phyloP scores from a whole-genome alignment of 2,888 invertebrate genomes.

The Acrobasis consociella region DNA sequence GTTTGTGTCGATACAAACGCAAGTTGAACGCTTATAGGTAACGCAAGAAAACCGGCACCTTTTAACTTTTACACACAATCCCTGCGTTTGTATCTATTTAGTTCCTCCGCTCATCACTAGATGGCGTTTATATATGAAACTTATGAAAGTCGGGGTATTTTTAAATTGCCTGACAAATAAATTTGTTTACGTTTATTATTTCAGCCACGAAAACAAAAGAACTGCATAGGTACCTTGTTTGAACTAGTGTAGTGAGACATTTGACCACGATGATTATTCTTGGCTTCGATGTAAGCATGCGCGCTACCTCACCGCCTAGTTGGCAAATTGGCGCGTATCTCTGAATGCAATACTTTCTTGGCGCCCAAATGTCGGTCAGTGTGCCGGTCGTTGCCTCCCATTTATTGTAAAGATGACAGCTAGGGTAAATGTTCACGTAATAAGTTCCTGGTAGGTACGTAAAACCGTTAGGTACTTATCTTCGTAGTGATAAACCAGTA shows the following conservation, averaged over 20 bases:
- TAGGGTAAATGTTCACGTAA: not conserved
- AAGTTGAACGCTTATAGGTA: too few species aligned
- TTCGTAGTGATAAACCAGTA: not conserved
- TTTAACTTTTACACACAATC: too few species aligned
- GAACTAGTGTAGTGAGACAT: conserved; percentile 3
- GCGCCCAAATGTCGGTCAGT: conserved; percentile 62
- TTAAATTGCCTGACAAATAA: too few species aligned
- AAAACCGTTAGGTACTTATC: not conserved
- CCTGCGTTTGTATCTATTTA: too few species aligned
- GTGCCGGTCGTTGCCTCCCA: conserved; percentile 64
- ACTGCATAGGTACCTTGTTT: not conserved
- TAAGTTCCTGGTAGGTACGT: not conserved
- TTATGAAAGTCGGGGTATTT: too few species aligned
- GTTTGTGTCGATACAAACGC: too few species aligned
- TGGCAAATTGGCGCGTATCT: conserved; percentile 39
- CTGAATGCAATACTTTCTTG: conserved; percentile 41
- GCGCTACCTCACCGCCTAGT: conserved; percentile 25
- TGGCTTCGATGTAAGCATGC: conserved; percentile 33
- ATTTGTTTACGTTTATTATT: too few species aligned
- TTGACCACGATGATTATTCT: conserved; percentile 30
- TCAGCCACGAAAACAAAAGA: not conserved
- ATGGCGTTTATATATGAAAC: too few species aligned
- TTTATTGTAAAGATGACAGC: not conserved
- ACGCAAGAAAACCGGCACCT: too few species aligned
- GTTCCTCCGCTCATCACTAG: too few species aligned